Percentiles rank a stretch among this genome's conserved stretches.
These are phyloP conservation scores for Listronotus oregonensis DNA, from an alignment of 1,140 invertebrate species.

Conservation along the genomic window DNA sequence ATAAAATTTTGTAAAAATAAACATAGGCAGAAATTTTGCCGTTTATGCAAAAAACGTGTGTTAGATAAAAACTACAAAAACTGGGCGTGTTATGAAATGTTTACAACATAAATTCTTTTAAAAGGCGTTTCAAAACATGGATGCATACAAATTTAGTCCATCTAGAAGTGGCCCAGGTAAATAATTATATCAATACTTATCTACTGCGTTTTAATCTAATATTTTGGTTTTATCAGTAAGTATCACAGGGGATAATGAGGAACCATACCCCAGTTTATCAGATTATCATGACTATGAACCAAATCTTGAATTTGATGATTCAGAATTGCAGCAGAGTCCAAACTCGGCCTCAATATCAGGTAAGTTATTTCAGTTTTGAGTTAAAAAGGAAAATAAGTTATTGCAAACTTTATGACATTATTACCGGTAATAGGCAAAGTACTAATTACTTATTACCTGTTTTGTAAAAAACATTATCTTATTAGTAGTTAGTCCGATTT, in stretches of 20 bases:
- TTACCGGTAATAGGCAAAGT: too few relatives aligned
- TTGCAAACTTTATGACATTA: too few relatives aligned
- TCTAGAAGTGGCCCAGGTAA: constrained; percentile 39
- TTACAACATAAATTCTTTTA: constrained; percentile 18
- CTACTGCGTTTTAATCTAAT: background rate
- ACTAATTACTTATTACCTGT: too few relatives aligned
- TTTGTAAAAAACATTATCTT: too few relatives aligned
- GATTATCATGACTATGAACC: constrained; percentile 93
- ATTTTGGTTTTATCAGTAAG: constrained; percentile 21
- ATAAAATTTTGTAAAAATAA: too few relatives aligned
- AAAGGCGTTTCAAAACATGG: constrained; percentile 24
- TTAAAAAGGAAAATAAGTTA: background rate
- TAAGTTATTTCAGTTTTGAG: constrained; percentile 40
- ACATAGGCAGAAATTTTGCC: too few relatives aligned
- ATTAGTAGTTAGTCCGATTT: too few relatives aligned
- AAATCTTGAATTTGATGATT: constrained; percentile 94
- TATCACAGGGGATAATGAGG: constrained; percentile 67
- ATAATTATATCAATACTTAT: constrained; percentile 1
- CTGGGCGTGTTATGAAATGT: constrained; percentile 21
- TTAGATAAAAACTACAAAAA: background rate
- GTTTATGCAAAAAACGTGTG: too few relatives aligned
- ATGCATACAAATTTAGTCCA: constrained; percentile 39
- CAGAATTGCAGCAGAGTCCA: constrained; percentile 74
- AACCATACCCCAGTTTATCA: constrained; percentile 85
- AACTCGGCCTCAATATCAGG: constrained; percentile 57